Conservation (phyloP, 2,113 vertebrate genomes). For the Pollimyrus isidori region DNA sequence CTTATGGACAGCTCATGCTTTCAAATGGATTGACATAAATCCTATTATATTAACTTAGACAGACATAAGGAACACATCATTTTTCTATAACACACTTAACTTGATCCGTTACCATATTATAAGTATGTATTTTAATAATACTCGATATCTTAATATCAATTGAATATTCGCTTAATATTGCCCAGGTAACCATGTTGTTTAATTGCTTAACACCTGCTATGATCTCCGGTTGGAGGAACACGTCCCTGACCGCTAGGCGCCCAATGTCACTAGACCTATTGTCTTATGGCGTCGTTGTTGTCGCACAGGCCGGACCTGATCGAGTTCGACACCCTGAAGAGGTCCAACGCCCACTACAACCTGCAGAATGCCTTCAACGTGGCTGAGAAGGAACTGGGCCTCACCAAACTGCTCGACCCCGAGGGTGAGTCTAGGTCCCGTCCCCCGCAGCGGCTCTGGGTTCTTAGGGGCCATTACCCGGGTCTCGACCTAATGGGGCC, state of each 20-base stretch:
- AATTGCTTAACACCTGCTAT: neutral
- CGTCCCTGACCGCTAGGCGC: neutral
- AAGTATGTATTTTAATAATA: neutral
- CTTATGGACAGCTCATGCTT: neutral
- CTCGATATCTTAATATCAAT: neutral
- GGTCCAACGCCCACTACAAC: slow-evolving; percentile 89
- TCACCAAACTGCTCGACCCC: slow-evolving; percentile 86
- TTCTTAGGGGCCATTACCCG: neutral
- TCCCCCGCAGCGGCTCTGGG: neutral
- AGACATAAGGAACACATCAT: neutral
- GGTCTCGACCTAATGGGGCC: neutral
- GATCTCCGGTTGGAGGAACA: neutral
- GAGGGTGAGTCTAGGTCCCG: slow-evolving; percentile 62
- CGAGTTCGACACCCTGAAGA: slow-evolving; percentile 81
- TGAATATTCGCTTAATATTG: neutral
- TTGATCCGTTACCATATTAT: neutral
- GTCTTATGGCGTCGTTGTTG: neutral
- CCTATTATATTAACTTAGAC: neutral
- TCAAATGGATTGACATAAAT: neutral
- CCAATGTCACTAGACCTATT: neutral
- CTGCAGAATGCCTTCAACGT: slow-evolving; percentile 89
- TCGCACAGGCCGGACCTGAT: slow-evolving; percentile 73
- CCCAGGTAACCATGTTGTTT: neutral
- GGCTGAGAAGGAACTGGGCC: slow-evolving; percentile 81
- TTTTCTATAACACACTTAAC: neutral